These are phyloP conservation scores for Urocynchramus pylzowi DNA, from an alignment of 2,113 vertebrate genomes.

Conservation along the genomic window DNA sequence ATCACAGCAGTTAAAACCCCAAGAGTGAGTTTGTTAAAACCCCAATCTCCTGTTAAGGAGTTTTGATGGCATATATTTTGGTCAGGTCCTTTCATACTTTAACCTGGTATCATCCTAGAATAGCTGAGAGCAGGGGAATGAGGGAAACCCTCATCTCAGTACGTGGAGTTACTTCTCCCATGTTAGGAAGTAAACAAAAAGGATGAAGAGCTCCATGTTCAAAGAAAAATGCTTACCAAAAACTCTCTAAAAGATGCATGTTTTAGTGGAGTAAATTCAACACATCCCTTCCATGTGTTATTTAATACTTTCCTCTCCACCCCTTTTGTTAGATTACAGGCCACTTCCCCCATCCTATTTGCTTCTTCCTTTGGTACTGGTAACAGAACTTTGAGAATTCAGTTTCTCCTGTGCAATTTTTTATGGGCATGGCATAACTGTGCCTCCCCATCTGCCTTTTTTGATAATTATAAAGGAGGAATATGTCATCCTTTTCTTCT, in stretches of 20 bases:
- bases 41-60: background rate
- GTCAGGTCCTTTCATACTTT: background rate
- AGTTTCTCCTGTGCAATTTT: background rate
- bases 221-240: background rate
- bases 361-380: background rate
- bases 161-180: background rate
- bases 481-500: background rate
- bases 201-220: background rate
- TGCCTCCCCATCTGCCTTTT: background rate
- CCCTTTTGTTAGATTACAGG: background rate
- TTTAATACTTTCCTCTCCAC: background rate
- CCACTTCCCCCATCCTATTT: background rate
- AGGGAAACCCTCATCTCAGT: background rate
- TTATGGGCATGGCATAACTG: background rate
- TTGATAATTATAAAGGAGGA: background rate
- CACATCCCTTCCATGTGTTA: background rate
- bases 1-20: background rate
- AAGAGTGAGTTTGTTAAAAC: fast-evolving
- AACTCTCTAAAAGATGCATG: background rate
- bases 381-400: background rate
- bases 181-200: background rate
- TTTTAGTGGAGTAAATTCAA: background rate
- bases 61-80: background rate
- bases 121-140: background rate
- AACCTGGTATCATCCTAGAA: background rate